Evolutionary conservation across 2,113 vertebrate species (phyloP).

Genomic region (Megaleporinus macrocephalus): DNA sequence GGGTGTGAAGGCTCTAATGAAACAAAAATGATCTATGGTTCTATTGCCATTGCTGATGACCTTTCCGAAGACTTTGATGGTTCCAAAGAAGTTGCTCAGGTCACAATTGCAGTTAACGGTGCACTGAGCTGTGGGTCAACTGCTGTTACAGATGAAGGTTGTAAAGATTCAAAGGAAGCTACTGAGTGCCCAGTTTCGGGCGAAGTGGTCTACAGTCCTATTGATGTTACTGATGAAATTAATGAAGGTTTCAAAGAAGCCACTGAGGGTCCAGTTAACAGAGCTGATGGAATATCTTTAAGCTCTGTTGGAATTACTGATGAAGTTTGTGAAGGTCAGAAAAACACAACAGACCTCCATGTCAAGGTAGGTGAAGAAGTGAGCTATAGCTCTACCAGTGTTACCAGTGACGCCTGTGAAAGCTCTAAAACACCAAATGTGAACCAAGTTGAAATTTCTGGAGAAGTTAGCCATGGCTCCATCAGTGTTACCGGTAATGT

Average conservation of each 20-base stretch:
- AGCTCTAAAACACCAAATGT: neutral
- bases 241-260: neutral
- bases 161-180: neutral
- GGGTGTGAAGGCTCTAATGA: neutral
- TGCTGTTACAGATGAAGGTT: neutral
- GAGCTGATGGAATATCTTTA: neutral
- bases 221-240: neutral
- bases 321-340: neutral
- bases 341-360: neutral
- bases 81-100: neutral
- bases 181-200: neutral
- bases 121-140: neutral
- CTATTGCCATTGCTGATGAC: neutral
- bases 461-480: neutral
- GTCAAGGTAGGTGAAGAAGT: neutral
- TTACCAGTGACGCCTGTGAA: neutral
- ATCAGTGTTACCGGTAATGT: neutral
- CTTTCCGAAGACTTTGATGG: neutral
- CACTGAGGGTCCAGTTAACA: neutral
- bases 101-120: neutral
- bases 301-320: neutral
- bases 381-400: neutral
- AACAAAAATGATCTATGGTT: neutral
- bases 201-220: neutral
- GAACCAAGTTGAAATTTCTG: neutral